Evolutionary conservation across 2,888 invertebrate species (phyloP).

Genomic region (Cheilosia pagana): DNA sequence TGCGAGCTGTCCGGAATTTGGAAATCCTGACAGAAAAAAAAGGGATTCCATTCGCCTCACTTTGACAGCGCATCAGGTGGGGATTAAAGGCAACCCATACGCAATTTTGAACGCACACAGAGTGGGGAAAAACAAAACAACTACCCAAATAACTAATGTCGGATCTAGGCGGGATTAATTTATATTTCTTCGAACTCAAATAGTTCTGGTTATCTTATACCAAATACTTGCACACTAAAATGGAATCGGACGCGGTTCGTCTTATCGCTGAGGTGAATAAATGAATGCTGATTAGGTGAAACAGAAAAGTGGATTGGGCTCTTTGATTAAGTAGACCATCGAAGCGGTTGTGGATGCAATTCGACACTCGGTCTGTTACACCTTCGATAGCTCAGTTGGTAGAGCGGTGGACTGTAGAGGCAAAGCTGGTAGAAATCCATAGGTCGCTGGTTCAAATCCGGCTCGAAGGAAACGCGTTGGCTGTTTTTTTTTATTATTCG

Average conservation of each 20-base stretch:
- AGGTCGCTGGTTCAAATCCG: constrained; percentile 89
- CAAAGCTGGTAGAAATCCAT: constrained; percentile 84
- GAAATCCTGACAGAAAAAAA: constrained; percentile 46
- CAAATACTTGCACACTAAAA: neutral
- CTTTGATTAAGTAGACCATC: constrained; percentile 19
- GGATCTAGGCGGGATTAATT: constrained; percentile 2
- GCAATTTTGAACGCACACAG: neutral
- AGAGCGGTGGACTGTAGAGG: constrained; percentile 78
- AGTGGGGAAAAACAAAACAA: neutral
- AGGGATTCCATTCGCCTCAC: constrained; percentile 10
- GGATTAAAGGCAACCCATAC: neutral
- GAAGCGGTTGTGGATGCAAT: constrained; percentile 32
- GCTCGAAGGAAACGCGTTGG: constrained; percentile 85
- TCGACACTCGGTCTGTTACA: neutral
- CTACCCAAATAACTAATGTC: neutral
- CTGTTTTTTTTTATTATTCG: constrained; percentile 17
- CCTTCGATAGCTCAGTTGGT: constrained; percentile 79
- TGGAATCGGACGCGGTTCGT: neutral
- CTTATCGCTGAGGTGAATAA: constrained; percentile 40
- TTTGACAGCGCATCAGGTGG: constrained; percentile 1
- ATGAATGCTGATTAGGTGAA: constrained; percentile 32
- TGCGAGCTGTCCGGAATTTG: constrained; percentile 50
- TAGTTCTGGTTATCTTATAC: neutral
- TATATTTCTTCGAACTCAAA: neutral
- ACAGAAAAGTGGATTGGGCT: neutral